Evolutionary conservation across 2,888 invertebrate genomes (phyloP).

Genomic region (Diplolepis rosae): DNA sequence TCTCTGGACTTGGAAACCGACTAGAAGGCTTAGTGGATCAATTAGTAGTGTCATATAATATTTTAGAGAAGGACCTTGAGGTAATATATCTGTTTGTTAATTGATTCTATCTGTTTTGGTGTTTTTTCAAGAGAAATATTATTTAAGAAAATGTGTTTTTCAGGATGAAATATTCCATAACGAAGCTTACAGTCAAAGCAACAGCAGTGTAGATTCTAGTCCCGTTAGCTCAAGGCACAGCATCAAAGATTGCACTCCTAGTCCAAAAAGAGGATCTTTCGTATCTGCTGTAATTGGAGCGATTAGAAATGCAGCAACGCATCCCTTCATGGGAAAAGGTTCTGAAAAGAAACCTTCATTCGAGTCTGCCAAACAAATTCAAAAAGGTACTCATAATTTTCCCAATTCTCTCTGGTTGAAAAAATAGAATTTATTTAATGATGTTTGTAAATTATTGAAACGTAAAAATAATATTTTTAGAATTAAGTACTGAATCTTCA

Average conservation of each 20-base stretch:
- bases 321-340: constrained; percentile 66
- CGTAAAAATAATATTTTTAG: too few relatives aligned
- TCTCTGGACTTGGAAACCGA: constrained; percentile 81
- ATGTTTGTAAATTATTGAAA: too few relatives aligned
- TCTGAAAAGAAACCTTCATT: constrained; percentile 59
- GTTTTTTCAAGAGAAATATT: neutral
- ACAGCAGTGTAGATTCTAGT: constrained; percentile 82
- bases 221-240: constrained; percentile 74
- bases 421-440: too few relatives aligned
- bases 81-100: constrained; percentile 67
- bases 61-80: constrained; percentile 85
- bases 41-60: constrained; percentile 82
- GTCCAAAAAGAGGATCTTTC: constrained; percentile 81
- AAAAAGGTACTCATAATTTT: constrained; percentile 60
- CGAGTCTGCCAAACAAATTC: constrained; percentile 61
- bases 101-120: constrained; percentile 1
- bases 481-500: constrained; percentile 77
- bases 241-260: constrained; percentile 73
- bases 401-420: neutral
- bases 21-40: constrained; percentile 83
- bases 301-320: constrained; percentile 77
- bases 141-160: constrained; percentile 48
- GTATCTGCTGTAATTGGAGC: constrained; percentile 84
- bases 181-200: constrained; percentile 83
- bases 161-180: constrained; percentile 87